These are phyloP conservation scores for Tiaroga cobitis DNA, from an alignment of 2,797 vertebrate species.

Conservation along the genomic window DNA sequence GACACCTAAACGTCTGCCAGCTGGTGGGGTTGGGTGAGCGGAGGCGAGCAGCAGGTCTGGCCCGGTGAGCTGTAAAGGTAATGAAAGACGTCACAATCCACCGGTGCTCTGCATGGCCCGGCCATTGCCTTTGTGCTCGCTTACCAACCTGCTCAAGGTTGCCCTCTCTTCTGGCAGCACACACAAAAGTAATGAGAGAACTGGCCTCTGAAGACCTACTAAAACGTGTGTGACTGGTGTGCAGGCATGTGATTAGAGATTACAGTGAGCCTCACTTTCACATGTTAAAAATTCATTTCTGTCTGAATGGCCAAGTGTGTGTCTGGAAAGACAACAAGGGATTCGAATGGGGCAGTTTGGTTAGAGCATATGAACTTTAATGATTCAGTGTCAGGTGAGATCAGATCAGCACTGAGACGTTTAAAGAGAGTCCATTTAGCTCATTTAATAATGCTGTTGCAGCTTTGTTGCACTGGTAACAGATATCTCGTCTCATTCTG, in stretches of 20 bases:
- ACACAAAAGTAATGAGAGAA: conserved; percentile 77
- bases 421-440: conserved; percentile 18
- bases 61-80: conserved; percentile 75
- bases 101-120: conserved; percentile 58
- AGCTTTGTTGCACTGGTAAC: conserved; percentile 30
- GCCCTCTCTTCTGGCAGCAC: conserved; percentile 58
- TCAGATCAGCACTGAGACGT: conserved; percentile 14
- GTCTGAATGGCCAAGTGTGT: conserved; percentile 43
- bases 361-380: conserved; percentile 46
- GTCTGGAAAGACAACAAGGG: conserved; percentile 48
- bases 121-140: conserved; percentile 64
- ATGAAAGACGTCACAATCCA: conserved; percentile 73
- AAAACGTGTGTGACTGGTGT: conserved; percentile 37
- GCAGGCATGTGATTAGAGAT: conserved; percentile 45
- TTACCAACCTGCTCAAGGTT: conserved; percentile 55
- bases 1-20: conserved; percentile 76
- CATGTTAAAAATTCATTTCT: conserved; percentile 66
- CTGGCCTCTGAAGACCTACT: conserved; percentile 58
- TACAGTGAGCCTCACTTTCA: conserved; percentile 66
- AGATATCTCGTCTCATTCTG: neutral
- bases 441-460: conserved; percentile 4
- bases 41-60: conserved; percentile 62
- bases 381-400: conserved; percentile 26
- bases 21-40: conserved; percentile 64
- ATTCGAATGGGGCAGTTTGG: conserved; percentile 45